phyloP scores from a whole-genome alignment of 2,113 vertebrate species.

The Herpetotheres cachinnans region DNA sequence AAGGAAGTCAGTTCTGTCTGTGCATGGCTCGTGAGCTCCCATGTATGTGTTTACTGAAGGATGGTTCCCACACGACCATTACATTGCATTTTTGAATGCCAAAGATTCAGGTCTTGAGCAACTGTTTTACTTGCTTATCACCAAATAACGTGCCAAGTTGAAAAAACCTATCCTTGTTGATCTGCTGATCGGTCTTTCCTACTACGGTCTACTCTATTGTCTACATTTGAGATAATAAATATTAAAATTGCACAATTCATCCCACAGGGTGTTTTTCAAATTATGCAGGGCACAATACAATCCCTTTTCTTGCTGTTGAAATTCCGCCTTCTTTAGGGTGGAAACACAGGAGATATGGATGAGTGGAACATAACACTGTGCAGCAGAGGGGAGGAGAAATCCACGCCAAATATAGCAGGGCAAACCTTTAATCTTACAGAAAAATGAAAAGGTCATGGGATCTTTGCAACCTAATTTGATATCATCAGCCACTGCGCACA shows the following conservation, averaged over 20 bases:
- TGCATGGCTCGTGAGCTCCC: background rate
- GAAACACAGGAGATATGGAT: conserved; percentile 28
- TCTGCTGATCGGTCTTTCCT: conserved; percentile 41
- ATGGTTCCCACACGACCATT: background rate
- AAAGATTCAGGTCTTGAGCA: background rate
- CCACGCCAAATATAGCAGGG: background rate
- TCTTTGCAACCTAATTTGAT: background rate
- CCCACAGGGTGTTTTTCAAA: conserved; percentile 57
- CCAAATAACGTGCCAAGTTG: background rate
- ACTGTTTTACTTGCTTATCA: background rate
- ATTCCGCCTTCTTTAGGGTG: conserved; percentile 1
- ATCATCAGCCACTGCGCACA: background rate
- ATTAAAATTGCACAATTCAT: conserved; percentile 50
- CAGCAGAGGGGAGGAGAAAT: conserved; percentile 8
- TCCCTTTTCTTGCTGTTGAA: conserved; percentile 21
- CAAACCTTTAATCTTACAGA: background rate
- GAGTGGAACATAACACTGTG: background rate
- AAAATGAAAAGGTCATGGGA: background rate
- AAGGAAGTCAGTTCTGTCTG: background rate
- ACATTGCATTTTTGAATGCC: background rate
- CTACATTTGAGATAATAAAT: conserved; percentile 38
- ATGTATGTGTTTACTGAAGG: background rate
- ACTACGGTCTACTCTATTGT: background rate
- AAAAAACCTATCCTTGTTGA: conserved; percentile 32
- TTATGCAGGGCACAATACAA: conserved; percentile 27